Evolutionary conservation across 2,888 invertebrate species (phyloP), one percentile per base, ranked within the genome.

Genomic region (Eilema griseolum): DNA sequence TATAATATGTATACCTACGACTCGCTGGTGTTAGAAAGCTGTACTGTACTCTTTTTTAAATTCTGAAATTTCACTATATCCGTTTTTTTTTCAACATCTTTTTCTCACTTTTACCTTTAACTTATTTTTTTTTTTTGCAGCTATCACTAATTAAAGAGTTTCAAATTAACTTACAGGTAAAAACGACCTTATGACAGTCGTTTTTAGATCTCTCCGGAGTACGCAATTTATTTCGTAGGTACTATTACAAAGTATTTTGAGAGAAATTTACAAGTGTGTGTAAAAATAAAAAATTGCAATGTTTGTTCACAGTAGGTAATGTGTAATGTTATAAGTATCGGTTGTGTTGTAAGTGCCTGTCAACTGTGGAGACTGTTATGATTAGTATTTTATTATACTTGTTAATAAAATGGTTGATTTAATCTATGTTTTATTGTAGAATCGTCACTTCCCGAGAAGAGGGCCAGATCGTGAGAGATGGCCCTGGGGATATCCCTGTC

Each of bases 291-390:
- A 63, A 46, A 26, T 37, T 26, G 10, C 26, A 26, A 63, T 41
- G 28, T 46, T 63, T 63, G 41, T 37, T 24, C 24, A 8, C 33
- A 14, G n/a, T n/a, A n/a, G 60, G 24, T 63, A 41, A 62, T 73
- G 69, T 78, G 66, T 73, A 69, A 67, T 76, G 67, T 61, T 67
- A 70, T 71, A 62, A 76, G 73, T 76, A 78, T 75, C 72, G 87
- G 89, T 91, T 92, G 91, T 90, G 90, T 91, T 90, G 87, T 88
- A 89, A 88, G 88, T 89, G 86, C 85, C 86, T 88, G 85, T 74
- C 73, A 70, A 81, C 80, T 81, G 83, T 78, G 83, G 84, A 92
- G 91, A 93, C 91, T 94, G 92, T 93, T 92, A 86, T 87, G 85
- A 83, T 84, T 85, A 87, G 79, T 82, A 81, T 80, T 81, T 75